phyloP scores from a whole-genome alignment of 2,797 vertebrate species.

The Columba guinea region DNA sequence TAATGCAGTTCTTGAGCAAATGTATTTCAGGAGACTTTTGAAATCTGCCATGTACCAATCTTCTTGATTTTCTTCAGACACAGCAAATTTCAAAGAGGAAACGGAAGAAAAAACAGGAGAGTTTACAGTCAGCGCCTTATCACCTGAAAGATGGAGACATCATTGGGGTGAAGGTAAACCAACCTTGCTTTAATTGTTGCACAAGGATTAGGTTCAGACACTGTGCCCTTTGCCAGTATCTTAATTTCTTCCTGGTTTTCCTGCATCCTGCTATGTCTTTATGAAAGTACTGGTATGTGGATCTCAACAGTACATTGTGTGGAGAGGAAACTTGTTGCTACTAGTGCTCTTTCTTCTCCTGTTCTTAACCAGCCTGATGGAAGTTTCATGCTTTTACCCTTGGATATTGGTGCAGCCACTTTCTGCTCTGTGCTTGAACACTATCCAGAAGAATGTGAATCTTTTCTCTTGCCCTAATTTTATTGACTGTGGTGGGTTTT shows the following conservation, averaged over 20 bases:
- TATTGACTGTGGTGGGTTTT: not conserved
- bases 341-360: not conserved
- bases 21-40: not conserved
- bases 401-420: not conserved
- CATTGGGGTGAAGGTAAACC: slow-evolving; percentile 88
- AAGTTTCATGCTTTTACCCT: not conserved
- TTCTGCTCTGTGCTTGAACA: not conserved
- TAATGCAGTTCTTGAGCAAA: not conserved
- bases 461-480: not conserved
- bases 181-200: not conserved
- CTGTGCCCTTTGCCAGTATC: not conserved
- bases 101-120: slow-evolving; percentile 88
- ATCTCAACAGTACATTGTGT: not conserved
- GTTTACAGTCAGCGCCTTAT: slow-evolving; percentile 85
- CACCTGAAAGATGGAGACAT: slow-evolving; percentile 91
- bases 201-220: not conserved
- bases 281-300: not conserved
- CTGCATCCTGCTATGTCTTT: not conserved
- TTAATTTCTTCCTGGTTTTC: not conserved
- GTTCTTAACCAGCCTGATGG: not conserved
- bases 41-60: not conserved
- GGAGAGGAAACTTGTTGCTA: not conserved
- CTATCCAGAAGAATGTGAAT: not conserved
- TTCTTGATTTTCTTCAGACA: slow-evolving; percentile 74
- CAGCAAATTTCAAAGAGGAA: slow-evolving; percentile 89